Conservation (phyloP, 1,140 invertebrate genomes). For the Nymphalis io region DNA sequence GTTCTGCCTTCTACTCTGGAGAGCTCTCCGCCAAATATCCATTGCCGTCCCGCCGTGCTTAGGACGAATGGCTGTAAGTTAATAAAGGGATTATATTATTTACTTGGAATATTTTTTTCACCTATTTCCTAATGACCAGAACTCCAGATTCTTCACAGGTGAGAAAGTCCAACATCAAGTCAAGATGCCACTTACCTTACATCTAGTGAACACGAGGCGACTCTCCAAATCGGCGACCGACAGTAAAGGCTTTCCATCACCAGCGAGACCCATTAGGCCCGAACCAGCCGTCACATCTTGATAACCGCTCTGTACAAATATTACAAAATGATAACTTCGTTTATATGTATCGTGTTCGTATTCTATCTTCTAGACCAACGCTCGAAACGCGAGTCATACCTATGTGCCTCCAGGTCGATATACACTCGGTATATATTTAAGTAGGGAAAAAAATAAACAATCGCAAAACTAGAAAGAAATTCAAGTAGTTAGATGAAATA, state of each 20-base stretch:
- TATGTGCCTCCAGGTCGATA: too few relatives aligned
- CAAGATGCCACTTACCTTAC: conserved; percentile 82
- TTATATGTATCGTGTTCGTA: too few relatives aligned
- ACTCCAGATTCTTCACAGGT: too few relatives aligned
- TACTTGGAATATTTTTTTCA: background rate
- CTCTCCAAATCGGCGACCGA: conserved; percentile 91
- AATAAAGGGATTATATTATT: background rate
- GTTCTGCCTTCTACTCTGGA: conserved; percentile 90
- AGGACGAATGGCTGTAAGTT: conserved; percentile 88
- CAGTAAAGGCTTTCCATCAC: conserved; percentile 88
- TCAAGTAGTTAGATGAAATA: too few relatives aligned
- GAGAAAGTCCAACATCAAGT: too few relatives aligned
- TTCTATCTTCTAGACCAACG: too few relatives aligned
- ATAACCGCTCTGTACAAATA: conserved; percentile 82
- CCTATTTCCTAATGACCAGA: too few relatives aligned
- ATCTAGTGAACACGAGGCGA: conserved; percentile 91
- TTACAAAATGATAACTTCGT: too few relatives aligned
- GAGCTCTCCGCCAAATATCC: conserved; percentile 92
- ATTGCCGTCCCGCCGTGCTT: conserved; percentile 89
- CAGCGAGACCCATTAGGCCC: conserved; percentile 90
- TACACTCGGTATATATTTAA: too few relatives aligned
- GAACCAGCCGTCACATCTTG: conserved; percentile 90
- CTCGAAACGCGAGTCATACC: too few relatives aligned
- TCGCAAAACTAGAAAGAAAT: too few relatives aligned
- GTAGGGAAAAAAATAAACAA: too few relatives aligned